Percentiles rank a stretch among this genome's conserved stretches.
Evolutionary conservation across 2,797 vertebrate species (phyloP).

Genomic region (Mustela erminea): DNA sequence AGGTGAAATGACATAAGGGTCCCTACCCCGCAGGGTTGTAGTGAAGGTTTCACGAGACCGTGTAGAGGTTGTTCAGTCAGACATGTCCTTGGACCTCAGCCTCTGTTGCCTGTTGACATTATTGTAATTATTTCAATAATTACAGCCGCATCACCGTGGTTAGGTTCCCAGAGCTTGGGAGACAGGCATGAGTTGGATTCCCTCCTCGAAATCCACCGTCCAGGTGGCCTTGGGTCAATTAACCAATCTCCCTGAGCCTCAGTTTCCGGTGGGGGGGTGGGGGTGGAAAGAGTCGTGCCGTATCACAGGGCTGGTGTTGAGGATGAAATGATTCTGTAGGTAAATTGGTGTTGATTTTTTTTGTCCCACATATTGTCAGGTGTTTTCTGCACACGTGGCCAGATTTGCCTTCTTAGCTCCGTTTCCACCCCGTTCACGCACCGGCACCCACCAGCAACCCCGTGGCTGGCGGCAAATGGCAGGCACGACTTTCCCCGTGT

Average conservation of each 20-base stretch:
- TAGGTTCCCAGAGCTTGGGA: neutral
- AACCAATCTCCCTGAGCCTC: constrained; percentile 4
- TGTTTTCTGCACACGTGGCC: neutral
- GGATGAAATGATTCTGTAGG: neutral
- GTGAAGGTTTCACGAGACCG: neutral
- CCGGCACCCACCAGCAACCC: neutral
- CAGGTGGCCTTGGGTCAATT: neutral
- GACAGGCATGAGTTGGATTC: neutral
- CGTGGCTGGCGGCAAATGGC: neutral
- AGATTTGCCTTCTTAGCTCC: neutral
- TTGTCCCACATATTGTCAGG: neutral
- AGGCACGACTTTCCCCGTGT: neutral
- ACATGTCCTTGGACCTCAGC: neutral
- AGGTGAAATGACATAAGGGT: constrained; percentile 8
- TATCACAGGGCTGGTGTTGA: neutral
- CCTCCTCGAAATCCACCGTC: neutral
- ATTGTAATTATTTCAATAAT: neutral
- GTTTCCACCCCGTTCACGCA: neutral
- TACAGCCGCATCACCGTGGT: neutral
- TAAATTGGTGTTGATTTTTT: neutral
- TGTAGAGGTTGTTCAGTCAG: neutral
- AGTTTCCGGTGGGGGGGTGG: neutral
- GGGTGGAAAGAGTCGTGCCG: neutral
- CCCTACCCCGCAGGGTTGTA: neutral
- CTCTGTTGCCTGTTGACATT: neutral